These are phyloP conservation scores for Poeciliopsis paucimaculata DNA, from an alignment of 2,797 vertebrate genomes.

Conservation along the genomic window DNA sequence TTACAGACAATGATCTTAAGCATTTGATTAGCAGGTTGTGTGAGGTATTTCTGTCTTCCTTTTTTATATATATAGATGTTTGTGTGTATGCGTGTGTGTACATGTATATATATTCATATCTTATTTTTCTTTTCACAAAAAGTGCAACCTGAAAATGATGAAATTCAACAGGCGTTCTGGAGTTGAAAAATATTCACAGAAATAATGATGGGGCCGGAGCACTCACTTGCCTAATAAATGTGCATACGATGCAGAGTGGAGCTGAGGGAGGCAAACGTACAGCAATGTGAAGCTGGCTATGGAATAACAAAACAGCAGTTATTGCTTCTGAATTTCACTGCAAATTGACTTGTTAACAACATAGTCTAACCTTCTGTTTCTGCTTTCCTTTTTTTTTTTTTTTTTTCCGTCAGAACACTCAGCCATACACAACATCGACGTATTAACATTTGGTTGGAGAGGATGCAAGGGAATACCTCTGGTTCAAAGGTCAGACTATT, in stretches of 20 bases:
- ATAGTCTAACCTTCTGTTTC: conserved; percentile 24
- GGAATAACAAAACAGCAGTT: conserved; percentile 22
- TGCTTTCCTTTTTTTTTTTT: conserved; percentile 22
- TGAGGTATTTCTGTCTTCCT: background rate
- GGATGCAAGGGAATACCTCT: conserved; percentile 38
- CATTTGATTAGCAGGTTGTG: background rate
- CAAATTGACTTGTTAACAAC: conserved; percentile 41
- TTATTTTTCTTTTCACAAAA: background rate
- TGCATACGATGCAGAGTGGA: conserved; percentile 8
- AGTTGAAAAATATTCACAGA: conserved; percentile 14
- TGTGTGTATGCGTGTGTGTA: background rate
- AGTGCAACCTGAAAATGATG: background rate
- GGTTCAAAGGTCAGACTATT: conserved; percentile 61
- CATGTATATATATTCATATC: background rate
- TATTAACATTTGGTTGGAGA: conserved; percentile 60
- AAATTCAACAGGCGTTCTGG: background rate
- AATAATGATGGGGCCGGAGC: conserved; percentile 4
- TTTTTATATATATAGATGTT: background rate
- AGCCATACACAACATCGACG: conserved; percentile 81
- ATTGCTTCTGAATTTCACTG: conserved; percentile 24
- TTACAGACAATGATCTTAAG: background rate
- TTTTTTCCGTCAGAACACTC: conserved; percentile 78
- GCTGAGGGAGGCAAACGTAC: conserved; percentile 29
- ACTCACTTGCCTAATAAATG: conserved; percentile 5
- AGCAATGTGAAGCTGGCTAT: conserved; percentile 7